Conservation (phyloP, 2,797 vertebrate species). For the Pseudomugil tenellus region DNA sequence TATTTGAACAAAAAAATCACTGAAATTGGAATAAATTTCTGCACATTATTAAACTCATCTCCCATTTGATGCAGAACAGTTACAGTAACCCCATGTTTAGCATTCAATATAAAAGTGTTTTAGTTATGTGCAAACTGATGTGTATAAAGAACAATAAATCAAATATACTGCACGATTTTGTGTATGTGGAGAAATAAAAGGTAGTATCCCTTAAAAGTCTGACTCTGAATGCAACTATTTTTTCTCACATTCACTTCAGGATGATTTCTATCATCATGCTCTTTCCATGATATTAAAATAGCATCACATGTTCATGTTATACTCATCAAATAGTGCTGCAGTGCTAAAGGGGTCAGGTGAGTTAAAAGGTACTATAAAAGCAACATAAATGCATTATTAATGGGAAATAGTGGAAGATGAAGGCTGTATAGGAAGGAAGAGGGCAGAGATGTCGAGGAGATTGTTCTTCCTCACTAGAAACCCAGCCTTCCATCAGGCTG, state of each 20-base stretch:
- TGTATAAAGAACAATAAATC: not conserved
- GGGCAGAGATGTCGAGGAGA: slow-evolving; percentile 6
- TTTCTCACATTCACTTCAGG: not conserved
- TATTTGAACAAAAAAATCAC: not conserved
- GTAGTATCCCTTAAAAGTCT: not conserved
- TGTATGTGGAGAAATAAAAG: no score
- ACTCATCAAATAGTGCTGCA: not conserved
- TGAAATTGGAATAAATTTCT: not conserved
- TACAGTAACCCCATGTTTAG: not conserved
- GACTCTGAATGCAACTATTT: not conserved
- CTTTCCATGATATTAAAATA: no score
- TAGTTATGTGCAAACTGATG: not conserved
- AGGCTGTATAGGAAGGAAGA: slow-evolving; percentile 15
- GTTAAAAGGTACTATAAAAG: slow-evolving; percentile 48
- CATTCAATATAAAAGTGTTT: not conserved
- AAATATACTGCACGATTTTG: not conserved
- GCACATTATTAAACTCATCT: not conserved
- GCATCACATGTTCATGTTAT: not conserved
- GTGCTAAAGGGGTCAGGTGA: slow-evolving; percentile 36
- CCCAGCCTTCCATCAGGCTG: slow-evolving; percentile 3
- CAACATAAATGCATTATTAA: slow-evolving; percentile 56
- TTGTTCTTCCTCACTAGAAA: not conserved
- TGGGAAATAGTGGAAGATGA: slow-evolving; percentile 47
- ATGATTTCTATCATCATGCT: not conserved
- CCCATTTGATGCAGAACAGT: not conserved